Evolutionary conservation across 2,888 invertebrate species (phyloP).

Genomic region (Sphinx pinastri): DNA sequence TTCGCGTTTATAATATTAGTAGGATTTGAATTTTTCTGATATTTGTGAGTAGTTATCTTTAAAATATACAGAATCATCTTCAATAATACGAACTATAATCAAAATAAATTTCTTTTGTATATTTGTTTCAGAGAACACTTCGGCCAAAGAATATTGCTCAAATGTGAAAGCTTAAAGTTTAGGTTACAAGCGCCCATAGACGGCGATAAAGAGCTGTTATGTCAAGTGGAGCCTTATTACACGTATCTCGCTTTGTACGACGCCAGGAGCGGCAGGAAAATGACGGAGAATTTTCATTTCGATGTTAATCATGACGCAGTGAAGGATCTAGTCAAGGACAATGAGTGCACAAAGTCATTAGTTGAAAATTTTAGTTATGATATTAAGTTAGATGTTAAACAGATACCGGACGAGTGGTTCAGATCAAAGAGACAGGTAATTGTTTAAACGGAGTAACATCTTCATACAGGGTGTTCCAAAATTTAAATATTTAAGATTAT

Average conservation of each 20-base stretch:
- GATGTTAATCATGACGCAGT: slow-evolving; percentile 91
- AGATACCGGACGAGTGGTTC: slow-evolving; percentile 90
- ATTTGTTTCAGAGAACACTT: slow-evolving; percentile 88
- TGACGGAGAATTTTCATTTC: slow-evolving; percentile 97
- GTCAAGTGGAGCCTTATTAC: slow-evolving; percentile 97
- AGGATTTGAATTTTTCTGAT: too few relatives aligned
- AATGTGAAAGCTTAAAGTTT: slow-evolving; percentile 93
- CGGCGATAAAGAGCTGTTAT: slow-evolving; percentile 89
- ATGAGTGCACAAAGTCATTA: slow-evolving; percentile 77
- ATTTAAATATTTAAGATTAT: not conserved
- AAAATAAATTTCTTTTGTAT: slow-evolving; percentile 21
- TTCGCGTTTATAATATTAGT: too few relatives aligned
- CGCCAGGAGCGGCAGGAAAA: slow-evolving; percentile 92
- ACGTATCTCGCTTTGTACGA: slow-evolving; percentile 95
- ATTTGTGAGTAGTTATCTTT: too few relatives aligned
- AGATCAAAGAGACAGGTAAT: slow-evolving; percentile 85
- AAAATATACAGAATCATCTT: too few relatives aligned
- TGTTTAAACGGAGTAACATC: not conserved
- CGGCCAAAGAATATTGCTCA: slow-evolving; percentile 92
- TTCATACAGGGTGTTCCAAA: not conserved
- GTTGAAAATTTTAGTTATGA: slow-evolving; percentile 81
- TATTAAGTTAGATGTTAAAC: slow-evolving; percentile 86
- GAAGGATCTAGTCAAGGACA: slow-evolving; percentile 80
- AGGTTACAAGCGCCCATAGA: slow-evolving; percentile 92
- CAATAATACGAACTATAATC: not conserved